A percentile compares a stretch with the other conserved stretches of the same genome.
These are phyloP conservation scores for Drosophila fungiperda DNA, from an alignment of 2,888 invertebrate genomes.

Conservation along the genomic window DNA sequence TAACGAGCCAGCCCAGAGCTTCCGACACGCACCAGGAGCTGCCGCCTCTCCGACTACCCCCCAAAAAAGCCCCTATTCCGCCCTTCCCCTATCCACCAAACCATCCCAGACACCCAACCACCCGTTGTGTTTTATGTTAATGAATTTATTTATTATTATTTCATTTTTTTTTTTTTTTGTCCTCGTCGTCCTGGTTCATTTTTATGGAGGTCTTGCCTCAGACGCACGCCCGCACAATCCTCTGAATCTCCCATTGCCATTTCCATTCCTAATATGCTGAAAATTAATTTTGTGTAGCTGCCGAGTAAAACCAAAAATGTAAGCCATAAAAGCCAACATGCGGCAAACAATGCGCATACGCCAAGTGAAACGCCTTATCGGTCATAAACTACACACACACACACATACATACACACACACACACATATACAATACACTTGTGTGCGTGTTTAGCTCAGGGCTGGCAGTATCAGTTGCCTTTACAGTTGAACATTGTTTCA, in stretches of 20 bases:
- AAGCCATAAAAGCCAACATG: constrained; percentile 67
- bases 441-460: not conserved
- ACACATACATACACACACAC: not conserved
- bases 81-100: not conserved
- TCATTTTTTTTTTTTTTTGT: constrained; percentile 46
- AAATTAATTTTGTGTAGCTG: constrained; percentile 71
- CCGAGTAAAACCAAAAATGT: constrained; percentile 54
- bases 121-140: constrained; percentile 74
- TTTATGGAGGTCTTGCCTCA: constrained; percentile 41
- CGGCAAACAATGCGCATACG: constrained; percentile 70
- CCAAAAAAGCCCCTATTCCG: not conserved
- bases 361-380: constrained; percentile 62
- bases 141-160: constrained; percentile 80
- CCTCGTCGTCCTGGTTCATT: constrained; percentile 44
- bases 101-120: not conserved
- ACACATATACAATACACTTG: not conserved
- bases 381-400: constrained; percentile 42
- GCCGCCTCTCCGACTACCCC: not conserved
- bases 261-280: constrained; percentile 32
- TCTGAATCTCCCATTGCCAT: not conserved
- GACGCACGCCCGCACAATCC: not conserved
- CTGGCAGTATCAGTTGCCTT: constrained; percentile 4
- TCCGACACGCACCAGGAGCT: constrained; percentile 2
- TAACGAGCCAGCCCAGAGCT: constrained; percentile 66
- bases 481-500: constrained; percentile 30